Base-by-base conservation (phyloP, 2,888 invertebrate species). In the Nomada flava region DNA sequence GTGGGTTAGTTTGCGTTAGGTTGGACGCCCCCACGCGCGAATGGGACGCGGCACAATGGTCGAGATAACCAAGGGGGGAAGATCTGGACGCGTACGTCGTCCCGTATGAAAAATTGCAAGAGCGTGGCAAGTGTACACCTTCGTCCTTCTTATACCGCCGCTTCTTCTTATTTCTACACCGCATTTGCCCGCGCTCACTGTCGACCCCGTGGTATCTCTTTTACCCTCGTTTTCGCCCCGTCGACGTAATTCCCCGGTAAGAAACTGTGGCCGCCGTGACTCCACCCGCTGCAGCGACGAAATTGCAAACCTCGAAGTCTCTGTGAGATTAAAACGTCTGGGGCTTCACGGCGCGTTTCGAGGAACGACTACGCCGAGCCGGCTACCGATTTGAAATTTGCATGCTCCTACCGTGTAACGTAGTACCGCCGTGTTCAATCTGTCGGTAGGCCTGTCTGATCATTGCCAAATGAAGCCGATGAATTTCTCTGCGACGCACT, bases 31-130 rank as follows among this genome's bases (percentile, higher is more conserved):
- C 73, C 79, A 70, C 80, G 84, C 77, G 89, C 78, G 82, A 88
- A 88, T 85, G 85, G 80, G 81, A 84, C 83, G 84, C 83, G 82
- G 80, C 76, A 71, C 69, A 83, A 69, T 23, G 68, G 63, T 44
- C 68, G 83, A 82, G 89, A 90, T 89, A 90, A 90, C 84, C 83
- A 79, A 83, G 82, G 82, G 74, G 69, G 67, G 57, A 36, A 36
- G 26, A 44, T 79, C 63, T 47, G 81, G 63, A 71, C 82, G 77
- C 79, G 79, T 75, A 82, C 82, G 86, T 86, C 84, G 88, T 82
- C 83, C 79, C 84, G 83, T 82, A 86, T 88, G 90, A 91, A 90
- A 91, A 89, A 91, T 91, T 90, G 87, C 89, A 83, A 70, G 62
- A 70, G 64, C 68, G 55, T 76, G 79, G 82, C 63, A 29, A 74